These are phyloP conservation scores for Coregonus clupeaformis DNA, from an alignment of 2,113 vertebrate genomes.

Conservation along the genomic window DNA sequence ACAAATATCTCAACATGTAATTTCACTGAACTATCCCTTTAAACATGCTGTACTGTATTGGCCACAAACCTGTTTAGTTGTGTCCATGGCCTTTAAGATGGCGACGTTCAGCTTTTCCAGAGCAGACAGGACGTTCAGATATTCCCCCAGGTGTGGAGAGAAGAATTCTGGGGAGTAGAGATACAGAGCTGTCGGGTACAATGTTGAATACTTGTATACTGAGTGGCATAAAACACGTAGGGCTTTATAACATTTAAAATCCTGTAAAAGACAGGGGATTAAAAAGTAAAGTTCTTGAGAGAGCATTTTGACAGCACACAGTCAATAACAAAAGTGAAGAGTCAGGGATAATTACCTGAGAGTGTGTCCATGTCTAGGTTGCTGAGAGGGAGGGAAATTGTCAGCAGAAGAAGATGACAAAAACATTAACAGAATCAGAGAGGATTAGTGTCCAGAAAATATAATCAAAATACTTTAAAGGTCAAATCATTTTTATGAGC, in stretches of 20 bases:
- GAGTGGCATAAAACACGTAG: neutral
- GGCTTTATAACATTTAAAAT: neutral
- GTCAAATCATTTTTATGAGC: neutral
- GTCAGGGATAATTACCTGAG: constrained; percentile 80
- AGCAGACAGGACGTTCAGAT: constrained; percentile 87
- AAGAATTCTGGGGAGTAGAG: constrained; percentile 83
- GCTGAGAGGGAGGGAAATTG: constrained; percentile 68
- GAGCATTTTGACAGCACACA: neutral
- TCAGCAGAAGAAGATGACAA: constrained; percentile 16
- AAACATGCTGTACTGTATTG: neutral
- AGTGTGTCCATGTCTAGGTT: constrained; percentile 93
- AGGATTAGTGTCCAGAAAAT: constrained; percentile 4
- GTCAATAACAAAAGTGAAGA: neutral
- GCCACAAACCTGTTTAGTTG: constrained; percentile 89
- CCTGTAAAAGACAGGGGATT: neutral
- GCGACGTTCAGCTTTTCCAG: constrained; percentile 89
- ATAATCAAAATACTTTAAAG: neutral
- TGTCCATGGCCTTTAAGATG: constrained; percentile 93
- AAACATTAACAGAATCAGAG: constrained; percentile 37
- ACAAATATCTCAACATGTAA: too few species aligned
- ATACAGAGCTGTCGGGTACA: neutral
- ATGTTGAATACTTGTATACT: neutral
- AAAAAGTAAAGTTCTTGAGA: neutral
- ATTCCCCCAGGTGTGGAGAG: constrained; percentile 88
- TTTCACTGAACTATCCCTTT: too few species aligned